Conservation (phyloP, 1,140 invertebrate genomes). For the Kradibia gibbosae region DNA sequence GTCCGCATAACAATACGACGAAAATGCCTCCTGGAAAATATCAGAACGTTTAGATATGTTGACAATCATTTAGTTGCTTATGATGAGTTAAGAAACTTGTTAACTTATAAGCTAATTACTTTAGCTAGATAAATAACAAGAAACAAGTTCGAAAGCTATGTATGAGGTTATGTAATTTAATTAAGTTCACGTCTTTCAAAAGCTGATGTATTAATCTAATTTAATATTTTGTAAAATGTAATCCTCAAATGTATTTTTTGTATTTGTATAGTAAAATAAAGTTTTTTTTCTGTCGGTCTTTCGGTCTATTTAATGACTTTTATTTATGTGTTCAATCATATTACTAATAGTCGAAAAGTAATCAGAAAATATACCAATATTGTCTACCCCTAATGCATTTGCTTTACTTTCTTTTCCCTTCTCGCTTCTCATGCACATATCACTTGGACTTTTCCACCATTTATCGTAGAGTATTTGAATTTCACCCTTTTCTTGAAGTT, state of each 20-base stretch:
- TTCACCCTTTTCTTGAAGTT: slow-evolving; percentile 83
- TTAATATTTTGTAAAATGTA: neutral
- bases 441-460: slow-evolving; percentile 83
- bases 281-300: neutral
- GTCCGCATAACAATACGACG: slow-evolving; percentile 87
- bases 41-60: neutral
- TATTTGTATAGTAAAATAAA: slow-evolving; percentile 9
- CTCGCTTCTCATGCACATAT: slow-evolving; percentile 78
- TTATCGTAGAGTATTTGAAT: slow-evolving; percentile 81
- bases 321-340: neutral
- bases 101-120: slow-evolving; percentile 30
- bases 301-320: neutral
- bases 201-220: neutral
- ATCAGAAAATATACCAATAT: slow-evolving; percentile 77
- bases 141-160: slow-evolving; percentile 7
- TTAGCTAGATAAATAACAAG: neutral
- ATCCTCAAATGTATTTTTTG: neutral
- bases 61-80: neutral
- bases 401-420: slow-evolving; percentile 83
- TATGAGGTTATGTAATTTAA: neutral
- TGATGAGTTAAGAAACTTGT: neutral
- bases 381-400: slow-evolving; percentile 88
- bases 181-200: slow-evolving; percentile 20
- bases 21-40: slow-evolving; percentile 85
- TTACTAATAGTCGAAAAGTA: neutral